Percentiles rank a stretch among this genome's conserved stretches.
These are phyloP conservation scores for Caenorhabditis japonica DNA, from an alignment of 2,888 invertebrate species.

Conservation along the genomic window DNA sequence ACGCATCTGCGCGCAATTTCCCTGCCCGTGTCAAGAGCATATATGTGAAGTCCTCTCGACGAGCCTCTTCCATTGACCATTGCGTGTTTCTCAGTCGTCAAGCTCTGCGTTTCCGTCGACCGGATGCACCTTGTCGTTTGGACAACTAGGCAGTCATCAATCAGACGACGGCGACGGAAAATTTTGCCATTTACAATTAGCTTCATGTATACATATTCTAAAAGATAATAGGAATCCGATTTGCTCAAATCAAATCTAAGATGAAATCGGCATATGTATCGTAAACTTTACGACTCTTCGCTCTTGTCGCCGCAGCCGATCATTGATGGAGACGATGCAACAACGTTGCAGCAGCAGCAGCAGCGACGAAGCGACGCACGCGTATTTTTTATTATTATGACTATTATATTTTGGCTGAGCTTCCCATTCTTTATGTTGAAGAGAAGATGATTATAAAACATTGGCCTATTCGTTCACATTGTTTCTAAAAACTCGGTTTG, in stretches of 20 bases:
- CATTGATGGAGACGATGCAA: too few species aligned
- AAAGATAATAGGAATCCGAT: too few species aligned
- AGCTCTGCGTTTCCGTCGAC: constrained; percentile 1
- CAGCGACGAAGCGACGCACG: too few species aligned
- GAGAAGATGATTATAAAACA: constrained; percentile 30
- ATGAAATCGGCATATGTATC: constrained; percentile 42
- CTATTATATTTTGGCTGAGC: constrained; percentile 12
- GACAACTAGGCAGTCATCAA: constrained; percentile 27
- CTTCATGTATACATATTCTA: background rate
- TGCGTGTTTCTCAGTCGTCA: constrained; percentile 28
- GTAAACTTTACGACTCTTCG: constrained; percentile 29
- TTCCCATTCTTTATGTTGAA: constrained; percentile 4
- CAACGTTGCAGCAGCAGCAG: too few species aligned
- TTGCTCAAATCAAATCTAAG: constrained; percentile 5
- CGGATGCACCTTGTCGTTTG: constrained; percentile 9
- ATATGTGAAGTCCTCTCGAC: background rate
- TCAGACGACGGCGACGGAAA: background rate
- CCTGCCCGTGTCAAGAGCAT: background rate
- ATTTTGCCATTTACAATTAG: background rate
- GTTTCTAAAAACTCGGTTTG: background rate
- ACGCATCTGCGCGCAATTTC: background rate
- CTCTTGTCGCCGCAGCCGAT: background rate
- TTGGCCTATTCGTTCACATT: background rate
- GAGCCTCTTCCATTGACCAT: background rate
- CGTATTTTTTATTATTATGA: constrained; percentile 7